Evolutionary conservation across 2,113 vertebrate genomes (phyloP), one percentile per base, ranked within the genome.

Genomic region (Syngnathus scovelli): DNA sequence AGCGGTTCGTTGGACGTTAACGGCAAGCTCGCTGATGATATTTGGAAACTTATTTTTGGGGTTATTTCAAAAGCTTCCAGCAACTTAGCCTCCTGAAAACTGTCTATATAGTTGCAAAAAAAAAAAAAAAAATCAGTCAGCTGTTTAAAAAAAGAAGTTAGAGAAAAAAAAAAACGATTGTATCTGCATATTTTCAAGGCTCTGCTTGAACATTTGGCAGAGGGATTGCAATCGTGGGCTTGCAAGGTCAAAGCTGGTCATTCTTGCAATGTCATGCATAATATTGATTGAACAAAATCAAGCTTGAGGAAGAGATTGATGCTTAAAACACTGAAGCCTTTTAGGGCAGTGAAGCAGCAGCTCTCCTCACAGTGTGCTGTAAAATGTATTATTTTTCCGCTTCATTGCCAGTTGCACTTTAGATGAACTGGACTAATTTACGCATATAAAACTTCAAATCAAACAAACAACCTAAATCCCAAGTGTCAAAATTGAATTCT

Each of bases 301-400:
- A 60, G 74, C 41, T 73, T 43, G 37, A 46, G 64, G 63, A 66
- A 58, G 65, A 71, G 79, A 79, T 76, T 72, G 66, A 66, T 74
- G 61, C 54, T 73, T 61, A 66, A 79, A 74, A 76, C 64, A 67
- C 21, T 75, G 65, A 71, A 62, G 46, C 72, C 72, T 67, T 71
- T 79, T 70, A 72, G 67, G 70, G 64, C 74, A 77, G 68, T 72
- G 64, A 72, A 66, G 76, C 75, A 61, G 74, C 69, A 65, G 61
- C 67, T 76, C 61, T 66, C 18, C 67, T 63, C 51, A 60, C 38
- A 69, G 44, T 58, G 41, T 71, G 70, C 71, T 76, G 55, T 63
- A 63, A 75, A 67, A 55, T 71, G 52, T 74, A 62, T 70, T 43
- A 48, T 59, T 76, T 69, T 76, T 72, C 67, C 75, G 54, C 72